Evolutionary conservation across 2,888 invertebrate genomes (phyloP).

Genomic region (Dastarcus helophoroides): DNA sequence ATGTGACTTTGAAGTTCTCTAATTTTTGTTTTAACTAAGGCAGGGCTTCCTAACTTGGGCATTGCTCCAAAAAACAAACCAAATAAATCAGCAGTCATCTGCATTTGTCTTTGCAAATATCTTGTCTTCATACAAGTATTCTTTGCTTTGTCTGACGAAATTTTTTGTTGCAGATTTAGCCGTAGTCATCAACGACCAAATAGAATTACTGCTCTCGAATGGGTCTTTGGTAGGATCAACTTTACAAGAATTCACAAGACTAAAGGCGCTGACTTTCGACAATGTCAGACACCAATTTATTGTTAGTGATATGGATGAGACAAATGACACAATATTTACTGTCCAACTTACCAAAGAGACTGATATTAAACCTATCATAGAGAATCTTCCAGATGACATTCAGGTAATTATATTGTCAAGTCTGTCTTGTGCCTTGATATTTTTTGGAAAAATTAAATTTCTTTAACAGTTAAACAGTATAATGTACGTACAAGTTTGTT

Average conservation of each 20-base stretch:
- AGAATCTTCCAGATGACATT: constrained; percentile 34
- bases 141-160: too few relatives aligned
- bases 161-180: constrained; percentile 62
- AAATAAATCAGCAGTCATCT: too few relatives aligned
- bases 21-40: too few relatives aligned
- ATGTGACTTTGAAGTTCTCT: too few relatives aligned
- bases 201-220: constrained; percentile 50
- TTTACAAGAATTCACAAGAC: constrained; percentile 43
- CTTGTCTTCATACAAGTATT: too few relatives aligned
- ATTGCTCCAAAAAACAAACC: too few relatives aligned
- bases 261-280: constrained; percentile 60
- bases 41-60: too few relatives aligned
- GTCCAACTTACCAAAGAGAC: constrained; percentile 37
- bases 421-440: too few relatives aligned
- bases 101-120: too few relatives aligned
- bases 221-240: constrained; percentile 42
- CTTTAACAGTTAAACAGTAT: too few relatives aligned
- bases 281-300: constrained; percentile 49
- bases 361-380: constrained; percentile 32
- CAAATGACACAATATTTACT: constrained; percentile 59
- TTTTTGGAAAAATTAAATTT: too few relatives aligned
- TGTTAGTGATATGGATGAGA: constrained; percentile 53
- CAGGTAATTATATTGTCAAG: constrained; percentile 31
- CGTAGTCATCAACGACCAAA: constrained; percentile 55
- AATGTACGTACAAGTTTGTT: too few relatives aligned